Evolutionary conservation across 2,797 vertebrate species (phyloP).

Genomic region (Xenops minutus): DNA sequence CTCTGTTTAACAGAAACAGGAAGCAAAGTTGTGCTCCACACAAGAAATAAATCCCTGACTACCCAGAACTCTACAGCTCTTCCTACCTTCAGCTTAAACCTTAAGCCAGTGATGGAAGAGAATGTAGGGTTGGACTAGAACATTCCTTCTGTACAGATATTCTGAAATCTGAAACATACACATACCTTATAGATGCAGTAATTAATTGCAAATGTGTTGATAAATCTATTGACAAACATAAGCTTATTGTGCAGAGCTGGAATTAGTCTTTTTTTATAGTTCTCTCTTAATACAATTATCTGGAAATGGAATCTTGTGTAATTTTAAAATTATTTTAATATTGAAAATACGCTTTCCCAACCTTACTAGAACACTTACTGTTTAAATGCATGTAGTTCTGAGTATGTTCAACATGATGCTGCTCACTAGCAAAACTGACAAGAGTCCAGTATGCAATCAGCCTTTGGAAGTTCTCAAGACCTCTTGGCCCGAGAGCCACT

Average conservation of each 20-base stretch:
- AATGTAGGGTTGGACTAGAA: not conserved
- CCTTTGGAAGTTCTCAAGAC: not conserved
- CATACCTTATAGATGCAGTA: not conserved
- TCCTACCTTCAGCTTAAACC: not conserved
- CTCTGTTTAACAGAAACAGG: not conserved
- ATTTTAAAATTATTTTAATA: not conserved
- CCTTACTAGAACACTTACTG: not conserved
- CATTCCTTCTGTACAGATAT: not conserved
- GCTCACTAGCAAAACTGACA: not conserved
- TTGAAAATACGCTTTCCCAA: not conserved
- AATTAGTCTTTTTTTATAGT: not conserved
- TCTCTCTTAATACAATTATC: not conserved
- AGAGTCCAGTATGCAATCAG: fast-evolving
- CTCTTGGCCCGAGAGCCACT: fast-evolving
- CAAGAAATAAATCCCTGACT: not conserved
- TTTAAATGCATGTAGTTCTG: not conserved
- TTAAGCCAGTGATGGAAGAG: not conserved
- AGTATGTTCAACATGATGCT: not conserved
- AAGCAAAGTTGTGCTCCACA: not conserved
- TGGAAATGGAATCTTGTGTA: not conserved
- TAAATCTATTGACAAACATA: not conserved
- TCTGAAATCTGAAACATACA: not conserved
- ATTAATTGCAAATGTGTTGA: not conserved
- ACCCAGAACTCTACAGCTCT: not conserved
- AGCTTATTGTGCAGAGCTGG: not conserved